These are phyloP conservation scores for Crossoptilon crossoptilon DNA, from an alignment of 2,797 vertebrate species.

Conservation along the genomic window DNA sequence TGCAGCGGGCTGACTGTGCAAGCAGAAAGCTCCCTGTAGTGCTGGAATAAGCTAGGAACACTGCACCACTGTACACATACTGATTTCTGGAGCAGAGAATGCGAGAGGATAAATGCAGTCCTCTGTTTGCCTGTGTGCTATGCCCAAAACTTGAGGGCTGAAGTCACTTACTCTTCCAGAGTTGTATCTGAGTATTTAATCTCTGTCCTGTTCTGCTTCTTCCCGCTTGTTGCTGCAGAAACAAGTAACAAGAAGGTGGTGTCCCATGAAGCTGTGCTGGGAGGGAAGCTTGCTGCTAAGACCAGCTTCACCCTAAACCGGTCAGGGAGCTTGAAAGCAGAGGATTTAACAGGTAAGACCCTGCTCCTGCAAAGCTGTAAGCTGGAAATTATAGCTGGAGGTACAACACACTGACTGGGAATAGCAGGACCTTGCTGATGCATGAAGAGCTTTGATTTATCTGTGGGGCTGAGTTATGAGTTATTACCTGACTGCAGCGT, in stretches of 20 bases:
- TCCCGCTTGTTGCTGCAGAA: slow-evolving; percentile 1
- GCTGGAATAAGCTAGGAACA: not conserved
- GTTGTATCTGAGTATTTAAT: not conserved
- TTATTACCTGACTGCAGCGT: not conserved
- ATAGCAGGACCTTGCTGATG: not conserved
- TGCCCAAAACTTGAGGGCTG: not conserved
- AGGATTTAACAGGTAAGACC: slow-evolving; percentile 87
- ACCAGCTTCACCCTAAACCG: slow-evolving; percentile 95
- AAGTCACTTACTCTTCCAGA: not conserved
- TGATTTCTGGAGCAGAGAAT: not conserved
- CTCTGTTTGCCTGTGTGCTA: not conserved
- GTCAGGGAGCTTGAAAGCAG: slow-evolving; percentile 87
- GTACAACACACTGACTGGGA: fast-evolving
- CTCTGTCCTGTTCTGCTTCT: not conserved
- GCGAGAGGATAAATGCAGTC: not conserved
- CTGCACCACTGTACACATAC: not conserved
- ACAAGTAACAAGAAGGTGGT: slow-evolving; percentile 82
- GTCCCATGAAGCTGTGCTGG: slow-evolving; percentile 93
- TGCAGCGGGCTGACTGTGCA: not conserved
- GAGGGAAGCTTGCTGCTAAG: slow-evolving; percentile 92
- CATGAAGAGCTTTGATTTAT: not conserved
- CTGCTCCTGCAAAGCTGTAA: not conserved
- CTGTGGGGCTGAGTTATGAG: not conserved
- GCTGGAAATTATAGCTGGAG: not conserved
- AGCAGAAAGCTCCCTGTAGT: not conserved